phyloP scores from a whole-genome alignment of 2,888 invertebrate genomes.

The Oscheius onirici region DNA sequence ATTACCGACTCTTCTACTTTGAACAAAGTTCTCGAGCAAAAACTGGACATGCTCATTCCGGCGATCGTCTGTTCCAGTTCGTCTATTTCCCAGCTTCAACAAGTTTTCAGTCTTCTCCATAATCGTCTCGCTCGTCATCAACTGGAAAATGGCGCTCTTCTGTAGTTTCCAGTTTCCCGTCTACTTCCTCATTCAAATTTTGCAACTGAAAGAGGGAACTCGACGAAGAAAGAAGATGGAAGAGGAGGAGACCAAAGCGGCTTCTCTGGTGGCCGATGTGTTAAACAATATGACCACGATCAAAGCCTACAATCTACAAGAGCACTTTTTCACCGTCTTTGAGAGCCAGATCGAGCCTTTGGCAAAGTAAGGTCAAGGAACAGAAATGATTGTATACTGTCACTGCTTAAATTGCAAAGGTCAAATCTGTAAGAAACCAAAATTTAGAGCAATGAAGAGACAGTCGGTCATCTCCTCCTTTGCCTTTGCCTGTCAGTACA shows the following conservation, averaged over 20 bases:
- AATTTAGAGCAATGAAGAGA: slow-evolving; percentile 65
- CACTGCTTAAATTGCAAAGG: too few relatives aligned
- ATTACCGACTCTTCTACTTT: slow-evolving; percentile 66
- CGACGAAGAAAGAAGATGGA: slow-evolving; percentile 65
- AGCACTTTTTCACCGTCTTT: slow-evolving; percentile 65
- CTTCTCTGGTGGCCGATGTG: slow-evolving; percentile 63
- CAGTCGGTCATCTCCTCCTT: slow-evolving; percentile 66
- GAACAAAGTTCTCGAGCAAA: slow-evolving; percentile 66
- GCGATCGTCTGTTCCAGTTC: slow-evolving; percentile 62
- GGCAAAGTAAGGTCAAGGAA: slow-evolving; percentile 51
- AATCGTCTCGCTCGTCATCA: slow-evolving; percentile 60
- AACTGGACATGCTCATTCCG: slow-evolving; percentile 66
- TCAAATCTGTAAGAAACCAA: not conserved
- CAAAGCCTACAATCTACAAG: slow-evolving; percentile 68
- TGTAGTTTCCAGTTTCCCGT: slow-evolving; percentile 70
- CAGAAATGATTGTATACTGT: too few relatives aligned
- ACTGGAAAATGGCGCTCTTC: slow-evolving; percentile 68
- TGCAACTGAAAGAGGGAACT: slow-evolving; percentile 56
- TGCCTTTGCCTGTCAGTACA: slow-evolving; percentile 68
- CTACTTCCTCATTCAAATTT: slow-evolving; percentile 64
- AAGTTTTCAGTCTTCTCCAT: slow-evolving; percentile 54
- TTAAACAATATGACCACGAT: slow-evolving; percentile 68
- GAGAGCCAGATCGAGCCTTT: slow-evolving; percentile 62
- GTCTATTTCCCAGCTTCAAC: too few relatives aligned
- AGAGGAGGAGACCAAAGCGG: slow-evolving; percentile 70